Conservation (phyloP, 2,113 vertebrate species). For the Asarcornis scutulata region DNA sequence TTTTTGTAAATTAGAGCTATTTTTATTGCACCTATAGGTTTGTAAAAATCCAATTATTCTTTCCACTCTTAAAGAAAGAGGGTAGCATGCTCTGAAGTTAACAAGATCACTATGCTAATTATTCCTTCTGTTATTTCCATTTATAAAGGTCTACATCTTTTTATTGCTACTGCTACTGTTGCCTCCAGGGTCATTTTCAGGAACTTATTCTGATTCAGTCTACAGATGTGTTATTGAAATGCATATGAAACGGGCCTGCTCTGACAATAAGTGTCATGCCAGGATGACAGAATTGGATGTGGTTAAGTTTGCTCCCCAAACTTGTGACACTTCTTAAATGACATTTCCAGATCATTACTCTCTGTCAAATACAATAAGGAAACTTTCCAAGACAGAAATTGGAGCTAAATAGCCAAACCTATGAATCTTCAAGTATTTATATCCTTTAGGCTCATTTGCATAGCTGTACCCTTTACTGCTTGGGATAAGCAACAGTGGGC, state of each 20-base stretch:
- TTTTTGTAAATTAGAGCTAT: background rate
- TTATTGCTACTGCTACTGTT: background rate
- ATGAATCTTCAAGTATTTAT: background rate
- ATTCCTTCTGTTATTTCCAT: background rate
- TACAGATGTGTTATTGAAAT: background rate
- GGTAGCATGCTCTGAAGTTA: background rate
- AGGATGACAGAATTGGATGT: background rate
- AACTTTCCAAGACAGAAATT: background rate
- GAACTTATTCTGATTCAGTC: background rate
- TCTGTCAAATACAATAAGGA: background rate
- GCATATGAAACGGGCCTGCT: background rate
- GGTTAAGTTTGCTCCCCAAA: background rate
- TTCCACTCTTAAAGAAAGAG: background rate
- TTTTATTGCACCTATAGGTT: background rate
- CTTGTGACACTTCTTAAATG: background rate
- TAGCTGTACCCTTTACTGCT: fast-evolving
- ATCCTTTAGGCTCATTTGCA: background rate
- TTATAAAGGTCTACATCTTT: slow-evolving; percentile 6
- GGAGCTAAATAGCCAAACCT: background rate
- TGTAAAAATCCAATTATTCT: background rate
- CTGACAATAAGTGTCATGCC: background rate
- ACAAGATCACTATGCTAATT: slow-evolving; percentile 20
- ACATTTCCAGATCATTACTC: background rate
- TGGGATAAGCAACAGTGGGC: background rate
- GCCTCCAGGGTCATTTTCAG: slow-evolving; percentile 7